Evolutionary conservation across 2,113 vertebrate genomes (phyloP), one percentile per base, ranked within the genome.

Genomic region (Xiphias gladius): DNA sequence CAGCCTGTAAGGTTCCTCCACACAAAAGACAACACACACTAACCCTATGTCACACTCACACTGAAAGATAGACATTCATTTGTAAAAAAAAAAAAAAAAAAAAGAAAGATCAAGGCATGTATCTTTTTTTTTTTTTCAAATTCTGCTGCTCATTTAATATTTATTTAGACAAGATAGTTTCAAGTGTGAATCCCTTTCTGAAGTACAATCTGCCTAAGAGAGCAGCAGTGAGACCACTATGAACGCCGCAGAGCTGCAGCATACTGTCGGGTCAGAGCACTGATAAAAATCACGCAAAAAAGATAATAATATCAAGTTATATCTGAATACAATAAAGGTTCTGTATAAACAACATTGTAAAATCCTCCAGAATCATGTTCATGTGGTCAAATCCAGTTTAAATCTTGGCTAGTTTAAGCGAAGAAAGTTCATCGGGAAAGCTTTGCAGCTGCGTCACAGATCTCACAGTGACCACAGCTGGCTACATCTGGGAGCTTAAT

Each of bases 1-100:
- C 66, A 61, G 70, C 22, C 78, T 76, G 74, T 46, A 2, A 89
- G 84, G 79, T 73, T 69, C 52, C 39, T 50, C 14, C 9, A 67
- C 62, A 77, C 50, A 66, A 61, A 37, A 54, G 19, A 54, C 17
- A 62, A 2, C 43, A 26, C 62, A 54, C 64, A 83, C 55, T 54
- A 7, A 72, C 1, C 4, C 8, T 16, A 30, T 68, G 35, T n/a
- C 59, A 76, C 54, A 46, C 52, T 24, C 37, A 83, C 24, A 16
- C 20, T 69, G 20, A 76, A 17, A 17, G 57, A 35, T 7, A 14
- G 1, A 32, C 22, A 8, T 30, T n/a, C 50, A 17, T 67, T 76
- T 2, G 9, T 9, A 19, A 57, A 61, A 14, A 7, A 17, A n/a
- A n/a, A n/a, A n/a, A n/a, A n/a, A n/a, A n/a, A n/a, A n/a, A n/a